These are phyloP conservation scores for Nycteola revayana DNA, from an alignment of 2,888 invertebrate species.

Conservation along the genomic window DNA sequence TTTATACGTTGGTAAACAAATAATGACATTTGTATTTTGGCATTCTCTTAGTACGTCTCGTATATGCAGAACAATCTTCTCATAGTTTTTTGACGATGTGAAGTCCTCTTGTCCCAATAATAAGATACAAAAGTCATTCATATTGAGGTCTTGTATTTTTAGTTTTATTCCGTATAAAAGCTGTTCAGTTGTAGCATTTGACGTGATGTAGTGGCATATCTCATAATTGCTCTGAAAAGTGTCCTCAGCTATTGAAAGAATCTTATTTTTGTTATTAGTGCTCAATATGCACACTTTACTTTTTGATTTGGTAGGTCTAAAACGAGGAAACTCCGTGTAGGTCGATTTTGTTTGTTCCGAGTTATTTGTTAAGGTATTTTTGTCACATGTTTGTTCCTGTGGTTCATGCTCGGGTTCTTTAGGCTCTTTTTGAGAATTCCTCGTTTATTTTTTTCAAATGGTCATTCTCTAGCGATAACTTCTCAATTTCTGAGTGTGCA, in stretches of 20 bases:
- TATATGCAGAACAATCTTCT: background rate
- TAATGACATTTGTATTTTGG: constrained; percentile 4
- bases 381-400: background rate
- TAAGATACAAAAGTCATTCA: constrained; percentile 1
- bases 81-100: constrained; percentile 1
- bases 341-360: no score
- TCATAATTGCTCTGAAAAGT: background rate
- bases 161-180: background rate
- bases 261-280: no score
- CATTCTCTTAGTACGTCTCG: background rate
- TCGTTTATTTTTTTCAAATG: background rate
- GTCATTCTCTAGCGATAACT: background rate
- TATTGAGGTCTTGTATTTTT: constrained; percentile 1
- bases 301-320: background rate
- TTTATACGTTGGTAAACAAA: constrained; percentile 3
- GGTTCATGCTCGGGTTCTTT: background rate
- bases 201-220: constrained; percentile 2
- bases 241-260: background rate
- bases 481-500: background rate
- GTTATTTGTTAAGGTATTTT: background rate
- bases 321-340: no score
- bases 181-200: background rate
- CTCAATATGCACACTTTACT: constrained; percentile 3
- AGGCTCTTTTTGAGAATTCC: background rate
- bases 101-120: constrained; percentile 1